Conservation (phyloP, 2,888 invertebrate species). For the Zootermopsis nevadensis region DNA sequence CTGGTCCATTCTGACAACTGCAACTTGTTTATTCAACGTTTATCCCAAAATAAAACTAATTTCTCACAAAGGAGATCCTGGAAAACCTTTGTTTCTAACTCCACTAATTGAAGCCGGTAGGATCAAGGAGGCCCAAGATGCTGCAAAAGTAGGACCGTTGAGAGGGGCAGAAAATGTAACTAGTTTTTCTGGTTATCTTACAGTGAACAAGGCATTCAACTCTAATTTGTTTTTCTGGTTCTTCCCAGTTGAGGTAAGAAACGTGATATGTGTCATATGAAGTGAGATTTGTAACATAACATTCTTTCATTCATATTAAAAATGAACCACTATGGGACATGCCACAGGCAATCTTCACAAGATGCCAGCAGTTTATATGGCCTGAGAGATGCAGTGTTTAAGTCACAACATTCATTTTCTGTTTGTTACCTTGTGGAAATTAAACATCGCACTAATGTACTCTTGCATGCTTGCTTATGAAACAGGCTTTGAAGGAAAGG, state of each 20-base stretch:
- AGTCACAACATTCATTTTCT: too few species aligned
- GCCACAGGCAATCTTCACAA: too few species aligned
- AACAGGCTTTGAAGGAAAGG: too few species aligned
- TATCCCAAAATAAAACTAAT: constrained; percentile 51
- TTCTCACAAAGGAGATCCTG: constrained; percentile 57
- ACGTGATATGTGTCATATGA: background rate
- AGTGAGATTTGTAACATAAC: too few species aligned
- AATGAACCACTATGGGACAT: too few species aligned
- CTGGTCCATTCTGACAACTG: background rate
- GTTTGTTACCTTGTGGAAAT: too few species aligned
- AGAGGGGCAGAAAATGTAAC: constrained; percentile 65
- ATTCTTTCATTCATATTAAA: too few species aligned
- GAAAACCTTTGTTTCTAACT: constrained; percentile 79
- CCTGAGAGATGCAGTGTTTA: too few species aligned
- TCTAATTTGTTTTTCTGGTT: constrained; percentile 95
- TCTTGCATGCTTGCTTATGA: too few species aligned
- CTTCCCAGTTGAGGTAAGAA: constrained; percentile 63
- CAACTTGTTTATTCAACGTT: constrained; percentile 42
- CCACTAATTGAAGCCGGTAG: constrained; percentile 78
- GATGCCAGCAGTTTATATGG: too few species aligned
- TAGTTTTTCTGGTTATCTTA: constrained; percentile 86
- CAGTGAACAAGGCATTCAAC: constrained; percentile 80
- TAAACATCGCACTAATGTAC: too few species aligned
- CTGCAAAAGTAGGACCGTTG: constrained; percentile 46
- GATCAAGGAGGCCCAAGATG: constrained; percentile 71